These are phyloP conservation scores for Nylanderia fulva DNA, from an alignment of 1,140 invertebrate genomes.

Conservation along the genomic window DNA sequence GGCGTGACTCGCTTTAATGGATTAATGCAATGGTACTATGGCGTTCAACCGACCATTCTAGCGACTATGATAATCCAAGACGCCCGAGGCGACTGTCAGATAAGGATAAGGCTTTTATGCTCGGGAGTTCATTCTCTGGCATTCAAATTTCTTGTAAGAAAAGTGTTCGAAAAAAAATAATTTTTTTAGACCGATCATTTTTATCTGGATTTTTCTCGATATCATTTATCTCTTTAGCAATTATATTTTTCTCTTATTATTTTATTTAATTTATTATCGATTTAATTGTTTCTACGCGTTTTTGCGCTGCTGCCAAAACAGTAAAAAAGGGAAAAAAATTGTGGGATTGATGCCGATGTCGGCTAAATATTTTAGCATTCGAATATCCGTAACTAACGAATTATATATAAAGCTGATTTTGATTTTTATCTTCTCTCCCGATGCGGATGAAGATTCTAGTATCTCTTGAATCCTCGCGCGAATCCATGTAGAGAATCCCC, in stretches of 20 bases:
- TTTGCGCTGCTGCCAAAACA: background rate
- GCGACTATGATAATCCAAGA: slow-evolving; percentile 41
- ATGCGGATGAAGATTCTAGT: background rate
- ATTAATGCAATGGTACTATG: slow-evolving; percentile 61
- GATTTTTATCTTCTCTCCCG: slow-evolving; percentile 27
- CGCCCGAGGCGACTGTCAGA: slow-evolving; percentile 10
- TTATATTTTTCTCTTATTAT: background rate
- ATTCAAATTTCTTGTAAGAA: background rate
- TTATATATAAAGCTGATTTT: slow-evolving; percentile 3
- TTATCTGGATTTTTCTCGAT: background rate
- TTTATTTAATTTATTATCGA: slow-evolving; percentile 4
- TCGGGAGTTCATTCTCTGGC: background rate
- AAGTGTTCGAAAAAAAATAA: background rate
- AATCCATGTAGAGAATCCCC: background rate
- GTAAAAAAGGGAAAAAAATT: background rate
- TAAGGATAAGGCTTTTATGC: slow-evolving; percentile 38
- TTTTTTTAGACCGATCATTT: background rate
- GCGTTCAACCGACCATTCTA: slow-evolving; percentile 44
- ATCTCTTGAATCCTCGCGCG: background rate
- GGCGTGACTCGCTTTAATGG: slow-evolving; percentile 55
- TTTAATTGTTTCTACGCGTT: background rate
- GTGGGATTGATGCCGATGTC: background rate
- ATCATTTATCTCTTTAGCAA: no score
- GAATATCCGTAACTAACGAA: slow-evolving; percentile 2
- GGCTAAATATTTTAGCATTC: background rate